Conservation (phyloP, 2,797 vertebrate genomes). For the Helicolenus hilgendorfi region DNA sequence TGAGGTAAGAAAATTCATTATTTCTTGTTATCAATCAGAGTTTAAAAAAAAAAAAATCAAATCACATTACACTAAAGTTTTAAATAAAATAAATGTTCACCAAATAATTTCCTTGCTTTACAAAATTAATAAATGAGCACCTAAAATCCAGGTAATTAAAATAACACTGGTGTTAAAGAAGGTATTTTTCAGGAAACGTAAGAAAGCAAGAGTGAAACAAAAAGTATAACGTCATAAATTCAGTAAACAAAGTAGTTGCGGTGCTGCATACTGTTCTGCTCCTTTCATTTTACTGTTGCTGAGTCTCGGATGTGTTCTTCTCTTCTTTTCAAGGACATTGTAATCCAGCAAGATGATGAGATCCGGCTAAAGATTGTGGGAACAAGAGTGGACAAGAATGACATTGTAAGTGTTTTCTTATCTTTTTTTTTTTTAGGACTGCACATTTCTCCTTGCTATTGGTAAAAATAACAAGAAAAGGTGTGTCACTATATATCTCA, state of each 20-base stretch:
- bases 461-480: not conserved
- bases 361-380: slow-evolving; percentile 96
- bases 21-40: not conserved
- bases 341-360: slow-evolving; percentile 97
- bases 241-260: not conserved
- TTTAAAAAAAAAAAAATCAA: not conserved
- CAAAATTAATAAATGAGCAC: not conserved
- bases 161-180: not conserved
- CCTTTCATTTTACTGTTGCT: not conserved
- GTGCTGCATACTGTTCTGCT: not conserved
- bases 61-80: not conserved
- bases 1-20: slow-evolving; percentile 88
- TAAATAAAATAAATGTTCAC: not conserved
- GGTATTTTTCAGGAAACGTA: not conserved
- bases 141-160: not conserved
- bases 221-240: not conserved
- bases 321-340: slow-evolving; percentile 91
- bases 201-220: not conserved
- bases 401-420: slow-evolving; percentile 91
- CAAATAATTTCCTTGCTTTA: not conserved
- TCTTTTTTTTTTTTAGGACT: not conserved
- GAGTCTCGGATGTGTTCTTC: not conserved
- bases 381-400: slow-evolving; percentile 97
- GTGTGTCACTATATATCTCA: not conserved
- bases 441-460: not conserved